Conservation (phyloP, 2,888 invertebrate species). For the Harpalus rufipes region DNA sequence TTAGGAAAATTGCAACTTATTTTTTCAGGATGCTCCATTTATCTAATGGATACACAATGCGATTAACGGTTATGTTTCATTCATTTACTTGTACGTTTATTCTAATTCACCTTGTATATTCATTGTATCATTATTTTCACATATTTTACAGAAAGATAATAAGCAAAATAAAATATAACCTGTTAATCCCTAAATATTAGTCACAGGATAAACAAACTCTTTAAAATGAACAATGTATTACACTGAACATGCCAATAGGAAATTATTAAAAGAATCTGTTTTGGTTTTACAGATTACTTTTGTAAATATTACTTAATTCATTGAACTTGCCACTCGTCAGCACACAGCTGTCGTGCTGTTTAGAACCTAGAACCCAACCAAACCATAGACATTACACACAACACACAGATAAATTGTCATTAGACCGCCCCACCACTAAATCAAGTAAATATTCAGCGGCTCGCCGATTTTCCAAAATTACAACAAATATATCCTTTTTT, state of each 20-base stretch:
- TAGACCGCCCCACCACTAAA: conserved; percentile 26
- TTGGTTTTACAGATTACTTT: conserved; percentile 36
- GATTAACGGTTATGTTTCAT: conserved; percentile 51
- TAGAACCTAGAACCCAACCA: conserved; percentile 18
- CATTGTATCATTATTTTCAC: conserved; percentile 50
- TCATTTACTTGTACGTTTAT: conserved; percentile 37
- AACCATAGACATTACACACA: conserved; percentile 60
- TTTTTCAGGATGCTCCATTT: conserved; percentile 61
- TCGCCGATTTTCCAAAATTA: background rate
- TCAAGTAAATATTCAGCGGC: conserved; percentile 10
- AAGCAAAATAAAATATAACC: conserved; percentile 60
- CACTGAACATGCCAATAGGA: conserved; percentile 36
- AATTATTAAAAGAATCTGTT: conserved; percentile 31
- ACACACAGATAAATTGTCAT: conserved; percentile 30
- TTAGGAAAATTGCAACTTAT: conserved; percentile 56
- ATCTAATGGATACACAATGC: conserved; percentile 57
- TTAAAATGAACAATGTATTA: conserved; percentile 5
- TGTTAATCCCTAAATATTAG: conserved; percentile 47
- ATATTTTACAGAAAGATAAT: conserved; percentile 36
- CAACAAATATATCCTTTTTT: background rate
- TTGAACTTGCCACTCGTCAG: conserved; percentile 64
- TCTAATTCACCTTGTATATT: conserved; percentile 55
- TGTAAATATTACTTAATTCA: conserved; percentile 58
- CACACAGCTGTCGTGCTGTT: conserved; percentile 65
- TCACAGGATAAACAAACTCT: conserved; percentile 55